Base-by-base conservation (phyloP, 2,888 invertebrate species). In the Choristoneura rosaceana region DNA sequence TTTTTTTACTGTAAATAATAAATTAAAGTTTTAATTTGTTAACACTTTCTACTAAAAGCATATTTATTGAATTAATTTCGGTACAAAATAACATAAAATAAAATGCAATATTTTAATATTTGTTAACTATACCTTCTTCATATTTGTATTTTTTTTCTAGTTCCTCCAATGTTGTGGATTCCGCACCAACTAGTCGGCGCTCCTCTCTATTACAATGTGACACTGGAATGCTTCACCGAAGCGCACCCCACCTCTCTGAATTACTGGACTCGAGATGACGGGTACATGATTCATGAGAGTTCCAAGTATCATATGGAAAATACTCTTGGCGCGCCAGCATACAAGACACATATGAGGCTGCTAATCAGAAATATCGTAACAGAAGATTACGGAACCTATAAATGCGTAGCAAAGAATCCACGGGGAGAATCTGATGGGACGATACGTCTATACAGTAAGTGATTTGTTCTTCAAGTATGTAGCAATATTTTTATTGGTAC, bases 111-210 rank as follows among this genome's bases (percentile, higher is more conserved):
- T n/a, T n/a, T n/a, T n/a, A n/a, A n/a, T n/a, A n/a, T n/a, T n/a
- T n/a, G n/a, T n/a, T 9, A 9, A 41, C 4, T 43, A 43, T 43
- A 43, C 10, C 43, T 12, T 43, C 14, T 55, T 68, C 7, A 38
- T 33, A 25, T 43, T 52, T 15, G 43, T 52, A 58, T 12, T 9
- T 74, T 70, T 81, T 67, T 84, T 92, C 90, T 74, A 98, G 98
- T 98, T 94, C 97, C 98, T 0, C 98, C 98, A 9, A 98, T 98
- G 97, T 95, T 98, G 71, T 97, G 97, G 97, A 98, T 98, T 83
- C 98, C 98, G 5, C 97, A 98, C 91, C 98, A 98, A 89, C 94
- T 98, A 77, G 98, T 98, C 50, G 98, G 98, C 41, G 97, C 97
- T 15, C 97, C 98, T 0, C 93, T 97, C 73, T 97, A 96, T 76